phyloP scores from a whole-genome alignment of 2,888 invertebrate species.

The Nomada ferruginata region DNA sequence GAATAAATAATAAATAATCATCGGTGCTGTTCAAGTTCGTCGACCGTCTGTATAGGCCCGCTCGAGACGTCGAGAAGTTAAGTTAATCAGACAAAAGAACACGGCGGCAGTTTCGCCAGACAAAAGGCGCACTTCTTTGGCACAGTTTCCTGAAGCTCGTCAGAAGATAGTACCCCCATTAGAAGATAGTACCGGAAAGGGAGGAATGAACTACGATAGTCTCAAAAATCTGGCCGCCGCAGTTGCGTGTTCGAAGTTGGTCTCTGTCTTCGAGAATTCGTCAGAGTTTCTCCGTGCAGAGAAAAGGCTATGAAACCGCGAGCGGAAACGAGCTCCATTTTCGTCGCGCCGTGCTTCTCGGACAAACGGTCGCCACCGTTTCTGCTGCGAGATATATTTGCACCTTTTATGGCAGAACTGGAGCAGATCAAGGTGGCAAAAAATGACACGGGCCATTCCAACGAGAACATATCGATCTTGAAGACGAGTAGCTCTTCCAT shows the following conservation, averaged over 20 bases:
- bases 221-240: neutral
- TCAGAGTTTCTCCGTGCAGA: neutral
- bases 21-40: neutral
- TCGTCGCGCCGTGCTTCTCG: neutral
- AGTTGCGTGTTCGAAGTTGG: neutral
- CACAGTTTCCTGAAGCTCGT: constrained; percentile 1
- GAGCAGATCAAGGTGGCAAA: neutral
- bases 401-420: neutral
- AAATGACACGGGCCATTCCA: neutral
- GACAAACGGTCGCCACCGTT: neutral
- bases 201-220: constrained; percentile 19
- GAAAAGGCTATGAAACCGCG: neutral
- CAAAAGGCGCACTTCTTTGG: neutral
- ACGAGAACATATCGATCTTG: neutral
- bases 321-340: constrained; percentile 18
- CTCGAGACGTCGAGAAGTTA: neutral
- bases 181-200: constrained; percentile 8
- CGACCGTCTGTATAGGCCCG: neutral
- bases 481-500: neutral
- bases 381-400: neutral
- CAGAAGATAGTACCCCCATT: neutral
- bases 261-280: neutral
- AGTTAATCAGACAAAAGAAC: neutral
- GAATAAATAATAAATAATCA: neutral
- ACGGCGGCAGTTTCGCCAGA: neutral